These are phyloP conservation scores for Drosophila prosaltans DNA, from an alignment of 1,140 invertebrate genomes.

Conservation along the genomic window DNA sequence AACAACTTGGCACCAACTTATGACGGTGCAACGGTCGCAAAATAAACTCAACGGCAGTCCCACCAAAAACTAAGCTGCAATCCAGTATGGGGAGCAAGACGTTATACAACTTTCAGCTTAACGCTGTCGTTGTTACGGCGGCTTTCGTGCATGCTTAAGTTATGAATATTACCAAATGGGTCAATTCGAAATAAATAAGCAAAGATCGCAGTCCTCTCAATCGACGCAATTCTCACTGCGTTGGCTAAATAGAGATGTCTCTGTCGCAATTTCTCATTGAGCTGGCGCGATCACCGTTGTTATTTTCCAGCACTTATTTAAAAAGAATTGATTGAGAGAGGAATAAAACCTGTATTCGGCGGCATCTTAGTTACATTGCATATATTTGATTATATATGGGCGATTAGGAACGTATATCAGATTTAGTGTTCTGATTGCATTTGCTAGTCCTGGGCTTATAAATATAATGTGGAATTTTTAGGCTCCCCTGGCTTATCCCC, in stretches of 20 bases:
- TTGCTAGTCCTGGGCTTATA: conserved; percentile 48
- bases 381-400: conserved; percentile 79
- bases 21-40: conserved; percentile 69
- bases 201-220: conserved; percentile 41
- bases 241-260: conserved; percentile 76
- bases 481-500: background rate
- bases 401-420: conserved; percentile 79
- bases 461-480: conserved; percentile 62
- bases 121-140: conserved; percentile 44
- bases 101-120: conserved; percentile 67
- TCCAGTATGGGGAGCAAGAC: conserved; percentile 61
- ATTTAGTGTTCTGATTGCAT: conserved; percentile 79
- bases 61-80: conserved; percentile 37
- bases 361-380: conserved; percentile 72
- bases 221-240: conserved; percentile 12
- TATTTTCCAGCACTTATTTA: background rate
- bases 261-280: conserved; percentile 76
- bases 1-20: conserved; percentile 82
- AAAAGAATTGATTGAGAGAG: background rate
- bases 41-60: conserved; percentile 65
- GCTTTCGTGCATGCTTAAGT: conserved; percentile 75
- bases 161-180: conserved; percentile 82
- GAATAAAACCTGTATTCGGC: conserved; percentile 44
- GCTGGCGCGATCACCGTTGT: conserved; percentile 43
- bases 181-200: conserved; percentile 82